A percentile compares a stretch with the other conserved stretches of the same genome.
Evolutionary conservation across 2,113 vertebrate species (phyloP).

Genomic region (Halcyon senegalensis): DNA sequence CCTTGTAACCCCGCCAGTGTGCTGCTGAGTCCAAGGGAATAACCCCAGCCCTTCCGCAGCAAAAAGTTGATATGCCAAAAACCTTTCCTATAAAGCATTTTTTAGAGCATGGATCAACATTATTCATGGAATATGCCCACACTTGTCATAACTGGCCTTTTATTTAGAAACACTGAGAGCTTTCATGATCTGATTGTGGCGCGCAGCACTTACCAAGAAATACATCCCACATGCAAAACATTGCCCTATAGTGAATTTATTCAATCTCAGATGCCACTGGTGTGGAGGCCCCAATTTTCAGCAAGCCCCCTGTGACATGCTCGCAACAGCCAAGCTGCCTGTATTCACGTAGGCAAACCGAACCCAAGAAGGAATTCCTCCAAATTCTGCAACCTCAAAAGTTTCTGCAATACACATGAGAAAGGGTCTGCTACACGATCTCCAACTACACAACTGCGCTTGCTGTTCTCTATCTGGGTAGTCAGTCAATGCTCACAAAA

Average conservation of each 20-base stretch:
- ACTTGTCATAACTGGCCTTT: neutral
- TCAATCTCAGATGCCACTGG: neutral
- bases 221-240: neutral
- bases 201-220: neutral
- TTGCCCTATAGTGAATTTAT: neutral
- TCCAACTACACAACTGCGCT: neutral
- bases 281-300: neutral
- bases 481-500: neutral
- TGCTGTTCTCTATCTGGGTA: neutral
- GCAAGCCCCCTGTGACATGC: neutral
- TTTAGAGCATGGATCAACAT: neutral
- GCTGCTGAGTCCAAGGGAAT: neutral
- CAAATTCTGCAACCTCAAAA: neutral
- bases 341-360: fast-evolving
- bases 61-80: neutral
- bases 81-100: neutral
- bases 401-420: neutral
- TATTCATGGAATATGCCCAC: neutral
- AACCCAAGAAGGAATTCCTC: neutral
- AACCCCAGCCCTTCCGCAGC: neutral
- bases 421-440: neutral
- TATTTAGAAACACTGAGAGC: neutral
- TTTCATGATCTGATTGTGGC: neutral
- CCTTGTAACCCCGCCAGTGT: neutral
- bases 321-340: neutral